These are phyloP conservation scores for Pterophyllum scalare DNA, from an alignment of 2,113 vertebrate genomes.

Conservation along the genomic window DNA sequence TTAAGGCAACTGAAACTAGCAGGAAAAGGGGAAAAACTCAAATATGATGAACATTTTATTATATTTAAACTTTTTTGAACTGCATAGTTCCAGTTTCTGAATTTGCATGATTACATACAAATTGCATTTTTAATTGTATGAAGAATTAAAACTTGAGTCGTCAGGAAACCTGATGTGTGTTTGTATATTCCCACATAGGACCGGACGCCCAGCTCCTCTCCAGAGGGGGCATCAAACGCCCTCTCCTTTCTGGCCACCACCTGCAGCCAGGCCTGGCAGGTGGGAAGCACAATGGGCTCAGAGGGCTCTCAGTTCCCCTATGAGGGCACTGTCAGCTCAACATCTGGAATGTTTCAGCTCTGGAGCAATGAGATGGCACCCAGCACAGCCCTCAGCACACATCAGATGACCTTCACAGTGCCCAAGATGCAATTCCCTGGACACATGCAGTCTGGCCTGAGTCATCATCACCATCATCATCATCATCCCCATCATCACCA, in stretches of 20 bases:
- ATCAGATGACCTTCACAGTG: constrained; percentile 84
- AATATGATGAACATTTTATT: not conserved
- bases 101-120: not conserved
- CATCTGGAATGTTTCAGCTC: constrained; percentile 86
- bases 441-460: constrained; percentile 79
- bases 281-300: constrained; percentile 68
- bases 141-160: not conserved
- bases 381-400: constrained; percentile 78
- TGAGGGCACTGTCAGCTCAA: constrained; percentile 78
- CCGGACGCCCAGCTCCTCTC: constrained; percentile 84
- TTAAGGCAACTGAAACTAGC: not conserved
- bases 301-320: constrained; percentile 81
- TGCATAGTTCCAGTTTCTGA: not conserved
- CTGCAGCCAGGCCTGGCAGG: constrained; percentile 84
- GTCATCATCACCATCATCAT: constrained; percentile 78
- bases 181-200: constrained; percentile 69
- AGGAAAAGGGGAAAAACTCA: not conserved
- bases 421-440: constrained; percentile 85
- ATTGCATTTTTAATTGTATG: rapidly evolving
- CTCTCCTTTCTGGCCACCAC: constrained; percentile 84
- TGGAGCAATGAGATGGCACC: constrained; percentile 86
- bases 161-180: constrained; percentile 10
- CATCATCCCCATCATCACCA: constrained; percentile 80
- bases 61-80: rapidly evolving
- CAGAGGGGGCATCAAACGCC: constrained; percentile 78